Percentiles rank a stretch among this genome's conserved stretches.
Evolutionary conservation across 2,113 vertebrate genomes (phyloP).

Genomic region (Eudyptes chrysolophus): DNA sequence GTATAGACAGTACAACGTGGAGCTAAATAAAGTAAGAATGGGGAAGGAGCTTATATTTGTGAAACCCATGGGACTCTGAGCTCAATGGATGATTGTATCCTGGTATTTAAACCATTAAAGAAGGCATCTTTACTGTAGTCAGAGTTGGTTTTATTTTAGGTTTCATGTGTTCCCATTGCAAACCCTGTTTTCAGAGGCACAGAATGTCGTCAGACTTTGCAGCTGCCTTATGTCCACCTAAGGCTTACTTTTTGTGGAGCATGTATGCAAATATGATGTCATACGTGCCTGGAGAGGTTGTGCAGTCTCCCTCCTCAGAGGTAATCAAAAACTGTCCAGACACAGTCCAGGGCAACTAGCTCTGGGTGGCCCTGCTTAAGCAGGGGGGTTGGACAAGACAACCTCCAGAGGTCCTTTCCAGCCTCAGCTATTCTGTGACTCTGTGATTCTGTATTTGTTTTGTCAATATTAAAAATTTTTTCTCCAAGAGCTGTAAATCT

Average conservation of each 20-base stretch:
- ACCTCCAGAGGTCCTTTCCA: background rate
- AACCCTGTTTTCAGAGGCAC: background rate
- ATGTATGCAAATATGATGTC: rapidly evolving
- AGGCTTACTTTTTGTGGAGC: background rate
- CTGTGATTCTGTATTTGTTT: background rate
- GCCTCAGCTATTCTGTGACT: background rate
- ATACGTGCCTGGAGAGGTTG: background rate
- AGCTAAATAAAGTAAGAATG: background rate
- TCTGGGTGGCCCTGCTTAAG: background rate
- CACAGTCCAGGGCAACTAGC: background rate
- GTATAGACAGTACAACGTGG: background rate
- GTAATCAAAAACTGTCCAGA: background rate
- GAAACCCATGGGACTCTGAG: background rate
- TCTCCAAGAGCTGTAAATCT: background rate
- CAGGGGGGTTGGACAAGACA: rapidly evolving
- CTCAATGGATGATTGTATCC: background rate
- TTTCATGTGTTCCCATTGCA: background rate
- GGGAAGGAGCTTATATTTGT: background rate
- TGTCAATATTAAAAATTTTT: background rate
- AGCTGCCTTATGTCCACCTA: background rate
- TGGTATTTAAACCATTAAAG: background rate
- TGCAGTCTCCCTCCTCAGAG: background rate
- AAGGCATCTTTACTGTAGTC: background rate
- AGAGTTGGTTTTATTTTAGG: background rate
- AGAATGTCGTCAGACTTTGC: background rate